Evolutionary conservation across 1,140 invertebrate genomes (phyloP).

Genomic region (Drosophila tristis): DNA sequence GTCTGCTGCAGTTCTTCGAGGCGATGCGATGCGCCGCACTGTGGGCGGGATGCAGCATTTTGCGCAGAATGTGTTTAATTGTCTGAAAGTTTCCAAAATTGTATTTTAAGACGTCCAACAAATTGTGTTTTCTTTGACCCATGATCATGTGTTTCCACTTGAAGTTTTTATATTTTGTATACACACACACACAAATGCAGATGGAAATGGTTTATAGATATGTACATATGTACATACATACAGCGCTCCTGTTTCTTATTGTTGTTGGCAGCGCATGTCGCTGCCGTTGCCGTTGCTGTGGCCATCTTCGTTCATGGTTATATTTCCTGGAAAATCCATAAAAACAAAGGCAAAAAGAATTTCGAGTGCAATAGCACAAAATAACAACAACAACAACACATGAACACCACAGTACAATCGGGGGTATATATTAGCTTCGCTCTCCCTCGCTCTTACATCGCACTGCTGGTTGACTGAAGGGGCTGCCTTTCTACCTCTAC

Average conservation of each 20-base stretch:
- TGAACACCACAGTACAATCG: conserved; percentile 44
- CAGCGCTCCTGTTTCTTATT: conserved; percentile 51
- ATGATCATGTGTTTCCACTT: conserved; percentile 75
- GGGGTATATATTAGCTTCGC: conserved; percentile 71
- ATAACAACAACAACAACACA: conserved; percentile 24
- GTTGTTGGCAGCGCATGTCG: conserved; percentile 50
- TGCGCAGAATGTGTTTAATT: conserved; percentile 16
- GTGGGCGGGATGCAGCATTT: conserved; percentile 4
- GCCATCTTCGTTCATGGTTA: conserved; percentile 59
- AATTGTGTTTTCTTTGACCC: conserved; percentile 18
- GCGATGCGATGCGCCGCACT: conserved; percentile 8
- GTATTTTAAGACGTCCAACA: conserved; percentile 2
- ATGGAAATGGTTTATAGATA: conserved; percentile 13
- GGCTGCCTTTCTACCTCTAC: conserved; percentile 5
- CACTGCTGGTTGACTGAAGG: too few relatives aligned
- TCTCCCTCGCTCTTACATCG: conserved; percentile 5
- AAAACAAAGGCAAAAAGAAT: conserved; percentile 80
- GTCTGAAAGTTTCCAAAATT: conserved; percentile 5
- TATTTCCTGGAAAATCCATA: conserved; percentile 77
- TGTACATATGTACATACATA: conserved; percentile 21
- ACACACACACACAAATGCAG: conserved; percentile 1
- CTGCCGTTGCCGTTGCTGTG: conserved; percentile 37
- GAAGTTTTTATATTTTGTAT: conserved; percentile 33
- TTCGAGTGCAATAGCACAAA: conserved; percentile 75
- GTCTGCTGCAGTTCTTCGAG: conserved; percentile 31